Percentiles rank a stretch among this genome's conserved stretches.
These are phyloP conservation scores for Tragelaphus imberbis DNA, from an alignment of 2,113 vertebrate genomes.

Conservation along the genomic window DNA sequence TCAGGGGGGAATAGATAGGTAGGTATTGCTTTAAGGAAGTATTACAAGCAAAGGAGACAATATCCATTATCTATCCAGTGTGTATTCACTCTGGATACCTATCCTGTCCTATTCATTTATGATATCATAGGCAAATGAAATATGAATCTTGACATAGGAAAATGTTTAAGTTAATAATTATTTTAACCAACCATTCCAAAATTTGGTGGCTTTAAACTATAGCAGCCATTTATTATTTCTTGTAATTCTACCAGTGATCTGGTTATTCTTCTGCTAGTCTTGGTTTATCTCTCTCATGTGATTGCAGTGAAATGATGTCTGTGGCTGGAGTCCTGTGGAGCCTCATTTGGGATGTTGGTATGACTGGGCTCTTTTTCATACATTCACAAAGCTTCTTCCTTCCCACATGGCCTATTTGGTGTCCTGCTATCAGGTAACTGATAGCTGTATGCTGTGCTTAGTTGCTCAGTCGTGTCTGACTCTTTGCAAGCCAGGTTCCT, in stretches of 20 bases:
- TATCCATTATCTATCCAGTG: background rate
- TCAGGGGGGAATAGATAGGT: background rate
- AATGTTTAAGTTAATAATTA: background rate
- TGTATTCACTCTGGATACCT: background rate
- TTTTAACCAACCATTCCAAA: background rate
- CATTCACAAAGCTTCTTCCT: background rate
- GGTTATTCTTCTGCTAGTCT: background rate
- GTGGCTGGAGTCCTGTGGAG: background rate
- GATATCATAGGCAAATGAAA: background rate
- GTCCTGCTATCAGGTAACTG: background rate
- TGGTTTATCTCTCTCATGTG: background rate
- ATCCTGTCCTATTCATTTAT: background rate
- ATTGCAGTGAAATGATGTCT: background rate
- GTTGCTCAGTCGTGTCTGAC: background rate
- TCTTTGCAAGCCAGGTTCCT: background rate
- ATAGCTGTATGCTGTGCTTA: background rate
- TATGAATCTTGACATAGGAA: background rate
- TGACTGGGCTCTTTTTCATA: background rate
- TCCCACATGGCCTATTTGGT: background rate
- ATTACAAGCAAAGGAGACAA: background rate
- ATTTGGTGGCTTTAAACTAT: background rate
- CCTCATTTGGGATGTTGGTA: background rate
- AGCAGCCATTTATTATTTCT: background rate
- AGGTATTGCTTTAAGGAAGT: background rate
- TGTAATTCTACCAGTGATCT: background rate